These are phyloP conservation scores for Leptinotarsa juncta DNA, from an alignment of 2,888 invertebrate genomes.

Conservation along the genomic window DNA sequence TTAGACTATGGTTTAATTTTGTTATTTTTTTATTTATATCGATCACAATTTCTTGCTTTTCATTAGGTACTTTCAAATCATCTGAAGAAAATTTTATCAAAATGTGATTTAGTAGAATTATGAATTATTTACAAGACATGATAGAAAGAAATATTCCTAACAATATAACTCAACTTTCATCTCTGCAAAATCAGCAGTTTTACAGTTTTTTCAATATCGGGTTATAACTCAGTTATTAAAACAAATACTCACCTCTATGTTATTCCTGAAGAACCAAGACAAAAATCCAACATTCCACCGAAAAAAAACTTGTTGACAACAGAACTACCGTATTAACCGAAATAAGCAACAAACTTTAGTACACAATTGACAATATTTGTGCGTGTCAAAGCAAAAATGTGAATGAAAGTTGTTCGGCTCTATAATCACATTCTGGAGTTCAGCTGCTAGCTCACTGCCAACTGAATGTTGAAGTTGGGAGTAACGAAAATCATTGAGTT, in stretches of 20 bases:
- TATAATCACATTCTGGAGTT: slow-evolving; percentile 31
- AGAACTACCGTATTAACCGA: not conserved
- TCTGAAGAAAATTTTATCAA: too few relatives aligned
- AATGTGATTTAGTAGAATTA: too few relatives aligned
- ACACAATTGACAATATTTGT: slow-evolving; percentile 22
- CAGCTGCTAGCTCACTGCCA: slow-evolving; percentile 28
- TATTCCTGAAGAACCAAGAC: not conserved
- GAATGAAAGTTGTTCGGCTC: slow-evolving; percentile 6
- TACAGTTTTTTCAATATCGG: not conserved
- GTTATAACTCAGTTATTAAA: not conserved
- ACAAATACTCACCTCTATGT: slow-evolving; percentile 7
- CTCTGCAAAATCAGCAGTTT: not conserved
- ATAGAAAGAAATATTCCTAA: too few relatives aligned
- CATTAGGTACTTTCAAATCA: too few relatives aligned
- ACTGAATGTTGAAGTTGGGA: slow-evolving; percentile 32
- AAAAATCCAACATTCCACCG: not conserved
- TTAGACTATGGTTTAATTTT: too few relatives aligned
- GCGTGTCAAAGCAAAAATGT: slow-evolving; percentile 38
- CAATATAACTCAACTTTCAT: too few relatives aligned
- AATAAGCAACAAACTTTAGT: not conserved
- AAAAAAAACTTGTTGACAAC: not conserved
- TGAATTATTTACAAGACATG: too few relatives aligned
- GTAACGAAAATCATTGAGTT: slow-evolving; percentile 28
- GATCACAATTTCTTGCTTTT: too few relatives aligned
- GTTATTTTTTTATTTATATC: too few relatives aligned